Percentiles rank a stretch among this genome's conserved stretches.
Evolutionary conservation across 2,888 invertebrate species (phyloP).

Genomic region (Syrphus vitripennis): DNA sequence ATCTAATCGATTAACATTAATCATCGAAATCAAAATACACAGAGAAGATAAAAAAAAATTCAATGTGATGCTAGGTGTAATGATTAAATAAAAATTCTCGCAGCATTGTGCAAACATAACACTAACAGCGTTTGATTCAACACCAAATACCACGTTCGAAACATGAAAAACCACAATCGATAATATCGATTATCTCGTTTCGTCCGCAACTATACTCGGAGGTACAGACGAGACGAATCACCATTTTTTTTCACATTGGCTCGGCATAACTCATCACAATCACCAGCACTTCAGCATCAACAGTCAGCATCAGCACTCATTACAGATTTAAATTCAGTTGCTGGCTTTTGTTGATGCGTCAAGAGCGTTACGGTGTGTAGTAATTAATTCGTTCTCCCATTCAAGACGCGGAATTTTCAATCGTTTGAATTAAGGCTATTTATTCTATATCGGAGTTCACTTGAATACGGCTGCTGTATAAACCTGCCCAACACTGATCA

Average conservation of each 20-base stretch:
- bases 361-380: conserved; percentile 64
- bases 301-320: conserved; percentile 23
- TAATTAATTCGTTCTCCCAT: conserved; percentile 71
- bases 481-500: background rate
- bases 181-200: conserved; percentile 45
- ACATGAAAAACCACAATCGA: conserved; percentile 47
- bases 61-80: background rate
- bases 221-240: conserved; percentile 28
- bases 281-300: background rate
- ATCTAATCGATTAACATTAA: conserved; percentile 17
- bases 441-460: conserved; percentile 63
- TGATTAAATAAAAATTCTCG: conserved; percentile 36
- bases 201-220: too few relatives aligned
- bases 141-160: conserved; percentile 35
- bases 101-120: conserved; percentile 32
- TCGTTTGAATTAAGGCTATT: conserved; percentile 67
- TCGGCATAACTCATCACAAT: conserved; percentile 17
- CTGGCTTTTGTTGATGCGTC: conserved; percentile 64
- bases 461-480: conserved; percentile 61
- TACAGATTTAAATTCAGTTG: conserved; percentile 65
- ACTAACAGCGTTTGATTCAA: background rate
- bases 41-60: background rate
- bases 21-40: conserved; percentile 25
- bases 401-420: conserved; percentile 54
- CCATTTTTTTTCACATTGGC: conserved; percentile 1